phyloP scores from a whole-genome alignment of 2,113 vertebrate species.

The Hyaena hyaena region DNA sequence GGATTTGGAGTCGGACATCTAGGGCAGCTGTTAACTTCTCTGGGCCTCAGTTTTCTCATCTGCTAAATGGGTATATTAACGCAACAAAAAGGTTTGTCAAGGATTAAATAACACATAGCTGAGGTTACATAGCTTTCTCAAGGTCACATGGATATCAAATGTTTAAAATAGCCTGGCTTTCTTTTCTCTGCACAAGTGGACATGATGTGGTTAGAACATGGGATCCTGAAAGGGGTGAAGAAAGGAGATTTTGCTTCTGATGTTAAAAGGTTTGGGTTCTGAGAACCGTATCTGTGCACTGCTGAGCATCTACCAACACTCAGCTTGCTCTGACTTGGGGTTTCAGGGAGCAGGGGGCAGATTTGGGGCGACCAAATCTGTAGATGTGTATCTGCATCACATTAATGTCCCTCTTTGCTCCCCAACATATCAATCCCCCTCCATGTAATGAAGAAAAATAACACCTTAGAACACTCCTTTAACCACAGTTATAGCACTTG shows the following conservation, averaged over 20 bases:
- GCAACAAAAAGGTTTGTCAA: background rate
- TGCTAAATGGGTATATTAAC: background rate
- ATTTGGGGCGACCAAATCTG: background rate
- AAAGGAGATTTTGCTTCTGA: background rate
- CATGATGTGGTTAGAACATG: background rate
- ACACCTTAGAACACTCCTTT: background rate
- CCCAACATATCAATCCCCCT: background rate
- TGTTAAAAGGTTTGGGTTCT: background rate
- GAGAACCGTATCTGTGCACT: background rate
- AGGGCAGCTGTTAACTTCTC: background rate
- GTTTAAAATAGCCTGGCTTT: background rate
- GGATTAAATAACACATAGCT: background rate
- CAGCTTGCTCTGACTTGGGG: background rate
- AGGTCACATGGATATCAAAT: constrained; percentile 28
- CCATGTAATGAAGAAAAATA: background rate
- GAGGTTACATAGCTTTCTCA: constrained; percentile 15
- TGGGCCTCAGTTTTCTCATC: background rate
- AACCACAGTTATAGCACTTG: background rate
- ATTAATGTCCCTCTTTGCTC: background rate
- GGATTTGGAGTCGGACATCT: background rate
- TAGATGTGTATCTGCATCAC: background rate
- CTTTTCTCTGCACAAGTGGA: background rate
- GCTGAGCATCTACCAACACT: background rate
- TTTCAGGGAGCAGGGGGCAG: background rate
- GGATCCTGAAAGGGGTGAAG: background rate